These are phyloP conservation scores for Garrulus glandarius DNA, from an alignment of 2,797 vertebrate genomes.

Conservation along the genomic window DNA sequence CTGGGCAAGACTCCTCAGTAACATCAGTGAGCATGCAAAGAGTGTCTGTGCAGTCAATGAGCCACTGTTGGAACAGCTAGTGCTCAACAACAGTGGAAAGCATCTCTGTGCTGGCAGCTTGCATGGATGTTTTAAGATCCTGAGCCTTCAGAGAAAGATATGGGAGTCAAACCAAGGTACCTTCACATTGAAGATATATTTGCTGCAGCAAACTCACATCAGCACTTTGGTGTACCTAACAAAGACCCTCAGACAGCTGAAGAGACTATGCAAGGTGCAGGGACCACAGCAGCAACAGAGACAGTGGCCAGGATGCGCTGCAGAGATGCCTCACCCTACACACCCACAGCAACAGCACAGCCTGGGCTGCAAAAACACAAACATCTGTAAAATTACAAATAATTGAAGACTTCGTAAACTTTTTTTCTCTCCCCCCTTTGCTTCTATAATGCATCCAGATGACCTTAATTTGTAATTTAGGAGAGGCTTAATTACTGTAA, in stretches of 20 bases:
- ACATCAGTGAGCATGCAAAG: neutral
- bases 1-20: neutral
- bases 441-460: slow-evolving; percentile 19
- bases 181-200: neutral
- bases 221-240: neutral
- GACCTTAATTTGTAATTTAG: slow-evolving; percentile 63
- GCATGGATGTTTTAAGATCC: neutral
- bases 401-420: neutral
- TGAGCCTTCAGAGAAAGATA: neutral
- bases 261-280: neutral
- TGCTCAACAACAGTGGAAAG: neutral
- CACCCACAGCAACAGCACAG: neutral
- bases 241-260: neutral
- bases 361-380: neutral
- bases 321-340: neutral
- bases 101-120: neutral
- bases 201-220: neutral
- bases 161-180: neutral
- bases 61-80: neutral
- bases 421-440: neutral
- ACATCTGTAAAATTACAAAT: neutral
- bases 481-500: slow-evolving; percentile 36
- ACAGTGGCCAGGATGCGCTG: neutral
- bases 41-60: neutral
- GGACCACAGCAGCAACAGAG: neutral